Base-by-base conservation (phyloP, 1,140 invertebrate species). In the Drosophila nebulosa region DNA sequence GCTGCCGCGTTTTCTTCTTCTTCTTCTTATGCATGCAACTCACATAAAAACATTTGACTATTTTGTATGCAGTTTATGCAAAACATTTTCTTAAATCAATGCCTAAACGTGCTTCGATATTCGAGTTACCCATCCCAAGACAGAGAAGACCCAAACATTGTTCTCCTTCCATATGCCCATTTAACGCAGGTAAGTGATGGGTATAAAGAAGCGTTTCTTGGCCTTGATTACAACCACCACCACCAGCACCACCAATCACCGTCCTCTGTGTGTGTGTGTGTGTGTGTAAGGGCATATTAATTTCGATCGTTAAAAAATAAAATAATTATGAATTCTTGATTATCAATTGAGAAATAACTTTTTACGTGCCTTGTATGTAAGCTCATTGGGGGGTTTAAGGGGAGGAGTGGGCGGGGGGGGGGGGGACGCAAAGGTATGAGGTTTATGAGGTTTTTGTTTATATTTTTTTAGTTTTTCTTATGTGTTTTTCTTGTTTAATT, bases 61-160 rank as follows among this genome's bases (percentile, higher is more conserved):
- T 56, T 26, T 67, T 56, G 39, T 74, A 35, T 64, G 46, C 79
- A 35, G 36, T 68, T 81, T 74, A 83, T 83, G 74, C 79, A 81
- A 46, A 46, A 32, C 10, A 32, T 32, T 12, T 10, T 3, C 3
- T 12, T 10, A n/a, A 32, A 32, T 32, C 30, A 32, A 12, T 32
- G 30, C 3, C 10, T 32, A 32, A 32, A 32, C 9, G 30, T 10
- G 3, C 9, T 32, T 12, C 30, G 30, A 32, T 32, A n/a, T 32
- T 32, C 12, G 3, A 12, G 30, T 12, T 32, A n/a, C 30, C 30
- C 30, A 12, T 12, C 9, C 30, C 30, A 32, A 3, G 7, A 6
- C 4, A n/a, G n/a, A n/a, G n/a, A n/a, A n/a, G n/a, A n/a, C n/a
- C n/a, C n/a, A 12, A 12, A 9, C 30, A 32, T 12, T 4, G 7